Conservation (phyloP, 2,888 invertebrate species). For the Coenonympha glycerion region DNA sequence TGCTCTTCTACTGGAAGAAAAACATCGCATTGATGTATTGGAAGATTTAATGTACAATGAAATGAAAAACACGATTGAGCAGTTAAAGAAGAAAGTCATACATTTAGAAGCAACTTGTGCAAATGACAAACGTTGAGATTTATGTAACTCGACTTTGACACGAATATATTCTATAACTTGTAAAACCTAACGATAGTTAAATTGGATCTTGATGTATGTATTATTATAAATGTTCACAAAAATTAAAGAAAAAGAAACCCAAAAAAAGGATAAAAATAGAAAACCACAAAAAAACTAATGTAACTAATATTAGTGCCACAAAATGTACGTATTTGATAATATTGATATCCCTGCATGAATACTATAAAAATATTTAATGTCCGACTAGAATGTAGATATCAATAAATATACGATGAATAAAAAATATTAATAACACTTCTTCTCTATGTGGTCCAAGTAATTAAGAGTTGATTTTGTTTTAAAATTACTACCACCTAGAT, state of each 20-base stretch:
- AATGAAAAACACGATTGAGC: slow-evolving; percentile 39
- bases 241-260: slow-evolving; percentile 12
- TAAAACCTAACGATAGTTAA: neutral
- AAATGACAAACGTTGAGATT: no score
- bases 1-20: slow-evolving; percentile 30
- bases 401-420: neutral
- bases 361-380: neutral
- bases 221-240: slow-evolving; percentile 14
- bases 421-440: slow-evolving; percentile 12
- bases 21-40: slow-evolving; percentile 41
- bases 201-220: slow-evolving; percentile 15
- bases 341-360: neutral
- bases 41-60: slow-evolving; percentile 39
- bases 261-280: slow-evolving; percentile 22
- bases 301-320: slow-evolving; percentile 6
- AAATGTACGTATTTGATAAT: slow-evolving; percentile 4
- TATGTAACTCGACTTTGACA: no score
- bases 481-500: slow-evolving; percentile 4
- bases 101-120: slow-evolving; percentile 49
- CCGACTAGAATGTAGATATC: neutral
- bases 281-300: slow-evolving; percentile 8
- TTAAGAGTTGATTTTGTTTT: slow-evolving; percentile 37
- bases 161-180: no score
- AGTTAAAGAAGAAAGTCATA: slow-evolving; percentile 46
- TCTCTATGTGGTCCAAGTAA: slow-evolving; percentile 47